Conservation (phyloP, 30 jellyfish, hydroid and myxozoan species). For the Aurelia coerulea region DNA sequence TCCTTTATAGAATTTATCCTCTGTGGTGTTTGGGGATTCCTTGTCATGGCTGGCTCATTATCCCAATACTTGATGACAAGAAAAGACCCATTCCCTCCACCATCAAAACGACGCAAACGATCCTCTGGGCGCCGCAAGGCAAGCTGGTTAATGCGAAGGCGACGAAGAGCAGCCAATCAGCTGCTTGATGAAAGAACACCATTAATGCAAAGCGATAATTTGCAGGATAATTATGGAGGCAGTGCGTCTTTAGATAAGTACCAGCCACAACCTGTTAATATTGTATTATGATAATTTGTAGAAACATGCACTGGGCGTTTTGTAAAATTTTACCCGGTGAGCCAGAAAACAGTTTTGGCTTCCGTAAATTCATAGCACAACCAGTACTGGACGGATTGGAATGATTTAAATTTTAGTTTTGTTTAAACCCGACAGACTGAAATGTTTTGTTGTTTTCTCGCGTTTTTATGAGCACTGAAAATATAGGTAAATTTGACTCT, state of each 20-base stretch:
- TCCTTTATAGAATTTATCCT: constrained; percentile 48
- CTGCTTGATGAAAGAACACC: constrained; percentile 49
- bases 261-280: not conserved
- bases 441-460: too few relatives aligned
- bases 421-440: not conserved
- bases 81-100: constrained; percentile 36
- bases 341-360: too few relatives aligned
- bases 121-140: not conserved
- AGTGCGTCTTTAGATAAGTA: not conserved
- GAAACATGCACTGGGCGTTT: too few relatives aligned
- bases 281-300: not conserved
- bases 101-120: constrained; percentile 23
- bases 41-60: constrained; percentile 34
- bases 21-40: constrained; percentile 58
- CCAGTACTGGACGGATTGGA: too few relatives aligned
- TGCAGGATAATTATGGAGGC: not conserved
- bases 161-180: not conserved
- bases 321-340: not conserved
- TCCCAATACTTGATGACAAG: constrained; percentile 43
- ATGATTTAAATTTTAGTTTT: not conserved
- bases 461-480: too few relatives aligned
- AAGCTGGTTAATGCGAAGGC: constrained; percentile 7
- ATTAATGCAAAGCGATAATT: constrained; percentile 12
- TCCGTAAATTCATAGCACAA: too few relatives aligned
- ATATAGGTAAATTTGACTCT: too few relatives aligned